Conservation (phyloP, 2,113 vertebrate species). For the Syngnathus floridae region DNA sequence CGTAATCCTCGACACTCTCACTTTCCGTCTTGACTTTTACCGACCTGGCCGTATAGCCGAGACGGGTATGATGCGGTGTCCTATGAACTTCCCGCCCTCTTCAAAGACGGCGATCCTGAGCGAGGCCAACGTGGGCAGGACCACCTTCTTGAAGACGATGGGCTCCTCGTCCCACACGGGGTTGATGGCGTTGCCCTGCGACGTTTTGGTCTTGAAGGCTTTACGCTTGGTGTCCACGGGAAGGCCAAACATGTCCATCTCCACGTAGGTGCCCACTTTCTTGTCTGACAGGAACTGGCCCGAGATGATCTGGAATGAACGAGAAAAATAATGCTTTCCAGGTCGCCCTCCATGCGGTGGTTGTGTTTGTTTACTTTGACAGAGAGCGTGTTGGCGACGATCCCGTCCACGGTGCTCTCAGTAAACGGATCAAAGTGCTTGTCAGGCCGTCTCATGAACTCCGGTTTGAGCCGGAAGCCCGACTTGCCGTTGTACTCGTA, state of each 20-base stretch:
- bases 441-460: constrained; percentile 95
- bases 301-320: constrained; percentile 85
- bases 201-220: constrained; percentile 93
- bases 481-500: constrained; percentile 96
- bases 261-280: constrained; percentile 92
- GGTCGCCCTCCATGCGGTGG: background rate
- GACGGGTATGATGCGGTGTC: constrained; percentile 91
- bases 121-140: constrained; percentile 88
- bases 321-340: too few relatives aligned
- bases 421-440: constrained; percentile 97
- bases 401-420: constrained; percentile 92
- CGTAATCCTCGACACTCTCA: background rate
- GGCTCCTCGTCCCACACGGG: constrained; percentile 96
- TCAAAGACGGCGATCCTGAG: constrained; percentile 92
- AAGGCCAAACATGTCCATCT: constrained; percentile 96
- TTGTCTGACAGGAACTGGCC: constrained; percentile 97
- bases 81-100: constrained; percentile 95
- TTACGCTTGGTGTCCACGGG: constrained; percentile 95
- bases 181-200: constrained; percentile 91
- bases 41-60: constrained; percentile 90
- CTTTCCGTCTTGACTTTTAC: background rate
- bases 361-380: constrained; percentile 73
- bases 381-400: constrained; percentile 94
- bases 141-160: constrained; percentile 96
- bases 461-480: constrained; percentile 91